These are phyloP conservation scores for Hedya salicella DNA, from an alignment of 2,888 invertebrate genomes.

Conservation along the genomic window DNA sequence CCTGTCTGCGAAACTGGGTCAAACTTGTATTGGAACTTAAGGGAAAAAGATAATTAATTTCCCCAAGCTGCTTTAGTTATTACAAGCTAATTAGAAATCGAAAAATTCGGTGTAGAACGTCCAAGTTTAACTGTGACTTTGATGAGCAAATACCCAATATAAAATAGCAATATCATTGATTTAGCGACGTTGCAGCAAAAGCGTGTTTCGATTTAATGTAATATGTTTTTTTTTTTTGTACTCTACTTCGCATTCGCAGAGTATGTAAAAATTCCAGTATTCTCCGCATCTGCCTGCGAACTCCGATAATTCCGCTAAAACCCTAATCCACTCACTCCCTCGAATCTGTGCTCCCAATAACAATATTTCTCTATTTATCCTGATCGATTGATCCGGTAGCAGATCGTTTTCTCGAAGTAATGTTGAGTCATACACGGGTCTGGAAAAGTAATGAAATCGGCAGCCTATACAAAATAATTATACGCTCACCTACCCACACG, in stretches of 20 bases:
- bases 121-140: not conserved
- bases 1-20: constrained; percentile 34
- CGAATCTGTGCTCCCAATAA: constrained; percentile 1
- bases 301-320: not conserved
- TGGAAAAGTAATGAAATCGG: constrained; percentile 50
- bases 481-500: constrained; percentile 52
- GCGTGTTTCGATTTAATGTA: too few relatives aligned
- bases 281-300: not conserved
- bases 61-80: not conserved
- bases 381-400: constrained; percentile 34
- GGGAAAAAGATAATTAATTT: constrained; percentile 16
- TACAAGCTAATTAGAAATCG: not conserved
- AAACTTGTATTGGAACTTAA: constrained; percentile 23
- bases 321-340: not conserved
- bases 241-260: too few relatives aligned
- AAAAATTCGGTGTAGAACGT: not conserved
- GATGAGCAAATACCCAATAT: too few relatives aligned
- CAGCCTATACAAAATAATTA: constrained; percentile 49
- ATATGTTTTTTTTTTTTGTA: too few relatives aligned
- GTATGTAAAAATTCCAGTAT: too few relatives aligned
- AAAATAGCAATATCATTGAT: too few relatives aligned
- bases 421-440: constrained; percentile 51
- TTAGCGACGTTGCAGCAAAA: too few relatives aligned
- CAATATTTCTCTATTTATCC: constrained; percentile 20
- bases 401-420: constrained; percentile 46